Conservation (phyloP, 2,797 vertebrate genomes). For the Sternarchorhynchus goeldii region DNA sequence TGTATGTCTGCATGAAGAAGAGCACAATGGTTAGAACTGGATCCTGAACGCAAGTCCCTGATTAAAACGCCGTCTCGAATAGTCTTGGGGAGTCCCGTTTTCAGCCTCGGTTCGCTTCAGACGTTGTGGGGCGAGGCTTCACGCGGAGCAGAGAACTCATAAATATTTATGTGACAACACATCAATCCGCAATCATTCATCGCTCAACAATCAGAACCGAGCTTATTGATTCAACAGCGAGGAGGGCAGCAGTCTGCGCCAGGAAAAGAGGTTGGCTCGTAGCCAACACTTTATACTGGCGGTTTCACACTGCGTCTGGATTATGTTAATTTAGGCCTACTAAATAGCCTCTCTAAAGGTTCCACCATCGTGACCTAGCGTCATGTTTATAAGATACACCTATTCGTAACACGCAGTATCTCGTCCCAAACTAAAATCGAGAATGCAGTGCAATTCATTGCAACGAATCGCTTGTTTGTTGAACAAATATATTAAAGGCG, state of each 20-base stretch:
- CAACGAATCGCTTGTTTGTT: too few species aligned
- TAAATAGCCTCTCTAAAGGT: background rate
- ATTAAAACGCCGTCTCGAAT: background rate
- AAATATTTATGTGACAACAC: constrained; percentile 54
- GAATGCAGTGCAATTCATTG: background rate
- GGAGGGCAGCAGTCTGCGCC: background rate
- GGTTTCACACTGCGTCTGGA: background rate
- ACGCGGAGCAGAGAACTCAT: constrained; percentile 22
- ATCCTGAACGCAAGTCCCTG: too few species aligned
- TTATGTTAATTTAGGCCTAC: background rate
- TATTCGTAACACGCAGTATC: background rate
- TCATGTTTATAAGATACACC: background rate
- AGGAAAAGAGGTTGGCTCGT: background rate
- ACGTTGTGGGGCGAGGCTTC: constrained; percentile 5
- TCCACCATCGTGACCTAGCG: background rate
- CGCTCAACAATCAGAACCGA: constrained; percentile 66
- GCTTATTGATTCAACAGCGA: background rate
- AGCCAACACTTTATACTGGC: background rate
- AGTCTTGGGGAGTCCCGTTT: background rate
- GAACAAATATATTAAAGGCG: too few species aligned
- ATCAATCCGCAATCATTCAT: constrained; percentile 80
- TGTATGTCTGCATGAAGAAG: too few species aligned
- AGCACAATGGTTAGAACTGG: too few species aligned
- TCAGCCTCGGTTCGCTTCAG: background rate
- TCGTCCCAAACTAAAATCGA: background rate